These are phyloP conservation scores for Camponotus pennsylvanicus DNA, from an alignment of 1,140 invertebrate species.

Conservation along the genomic window DNA sequence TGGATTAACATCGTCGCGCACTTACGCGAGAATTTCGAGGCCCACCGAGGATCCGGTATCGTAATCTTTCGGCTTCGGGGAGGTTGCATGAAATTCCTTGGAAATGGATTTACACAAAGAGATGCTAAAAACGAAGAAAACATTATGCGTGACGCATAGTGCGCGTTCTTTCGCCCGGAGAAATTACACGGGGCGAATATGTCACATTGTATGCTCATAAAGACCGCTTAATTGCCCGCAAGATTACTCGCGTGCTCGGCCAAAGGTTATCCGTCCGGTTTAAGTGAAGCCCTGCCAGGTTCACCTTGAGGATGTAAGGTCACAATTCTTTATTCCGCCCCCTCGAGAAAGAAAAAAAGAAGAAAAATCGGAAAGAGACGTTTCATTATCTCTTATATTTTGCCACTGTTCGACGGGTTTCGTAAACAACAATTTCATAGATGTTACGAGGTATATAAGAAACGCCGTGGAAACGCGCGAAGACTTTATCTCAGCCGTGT, in stretches of 20 bases:
- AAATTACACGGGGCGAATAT: slow-evolving; percentile 62
- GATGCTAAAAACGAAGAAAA: slow-evolving; percentile 13
- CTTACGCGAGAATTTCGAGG: slow-evolving; percentile 46
- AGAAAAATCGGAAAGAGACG: neutral
- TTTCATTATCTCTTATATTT: neutral
- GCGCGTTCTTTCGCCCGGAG: slow-evolving; percentile 20
- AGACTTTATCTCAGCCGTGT: neutral
- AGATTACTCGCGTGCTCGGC: slow-evolving; percentile 27
- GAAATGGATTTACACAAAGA: slow-evolving; percentile 58
- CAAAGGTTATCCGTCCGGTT: slow-evolving; percentile 68
- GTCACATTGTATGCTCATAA: slow-evolving; percentile 66
- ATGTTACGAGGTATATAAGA: neutral
- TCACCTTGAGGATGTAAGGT: slow-evolving; percentile 66
- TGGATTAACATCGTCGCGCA: slow-evolving; percentile 30
- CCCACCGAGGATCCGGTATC: slow-evolving; percentile 33
- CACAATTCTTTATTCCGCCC: slow-evolving; percentile 48
- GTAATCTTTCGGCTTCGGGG: slow-evolving; percentile 34
- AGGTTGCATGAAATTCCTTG: slow-evolving; percentile 43
- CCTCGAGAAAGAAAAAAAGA: neutral
- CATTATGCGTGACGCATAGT: neutral
- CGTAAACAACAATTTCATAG: neutral
- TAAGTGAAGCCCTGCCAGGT: slow-evolving; percentile 63
- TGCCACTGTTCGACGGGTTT: neutral
- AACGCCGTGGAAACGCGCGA: neutral
- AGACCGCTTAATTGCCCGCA: slow-evolving; percentile 71